Base-by-base conservation (phyloP, 2,113 vertebrate species). In the Tenebrosternarchus preto region DNA sequence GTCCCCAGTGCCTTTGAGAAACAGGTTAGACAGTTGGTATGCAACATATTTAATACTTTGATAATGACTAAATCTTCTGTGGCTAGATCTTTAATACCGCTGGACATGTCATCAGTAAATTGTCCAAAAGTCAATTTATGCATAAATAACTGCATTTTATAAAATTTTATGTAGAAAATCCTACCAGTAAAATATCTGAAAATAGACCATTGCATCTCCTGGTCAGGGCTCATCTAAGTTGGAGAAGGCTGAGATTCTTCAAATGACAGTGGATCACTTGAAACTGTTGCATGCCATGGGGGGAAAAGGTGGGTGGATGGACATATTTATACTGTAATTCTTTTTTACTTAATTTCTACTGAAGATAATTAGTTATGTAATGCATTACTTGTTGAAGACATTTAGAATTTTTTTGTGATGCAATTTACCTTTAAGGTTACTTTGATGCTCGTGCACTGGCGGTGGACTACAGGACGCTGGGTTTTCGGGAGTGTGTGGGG, bases 231-330 rank as follows among this genome's bases (percentile, higher is more conserved):
- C 96, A 25, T 97, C 96, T 29, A 98, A 98, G 86, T 88, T 97
- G 89, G 96, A 98, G 89, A 98, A 98, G 87, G 96, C 96, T 0
- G 96, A 98, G 90, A 97, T 98, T 81, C 92, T 98, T 31, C 96
- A 98, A 87, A 97, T 98, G 96, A 98, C 96, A 0, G 96, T 98
- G 81, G 96, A 98, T 86, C 96, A 98, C 85, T 89, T 98, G 76
- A 98, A 98, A 91, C 94, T 96, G 90, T 92, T 98, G 81, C 96
- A 97, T 0, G 94, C 96, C 84, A 96, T 95, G 76, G 95, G 96
- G 39, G 95, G 95, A 17, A 88, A 96, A 92, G 96, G 96, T 98
- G 87, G 85, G 67, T 64, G n/a, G 19, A 50, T 15, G 15, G 16
- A 55, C 0, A 36, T 5, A 56, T 56, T 8, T 29, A 25, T 55